phyloP scores from a whole-genome alignment of 2,888 invertebrate genomes.

The Mimumesa dahlbomi region DNA sequence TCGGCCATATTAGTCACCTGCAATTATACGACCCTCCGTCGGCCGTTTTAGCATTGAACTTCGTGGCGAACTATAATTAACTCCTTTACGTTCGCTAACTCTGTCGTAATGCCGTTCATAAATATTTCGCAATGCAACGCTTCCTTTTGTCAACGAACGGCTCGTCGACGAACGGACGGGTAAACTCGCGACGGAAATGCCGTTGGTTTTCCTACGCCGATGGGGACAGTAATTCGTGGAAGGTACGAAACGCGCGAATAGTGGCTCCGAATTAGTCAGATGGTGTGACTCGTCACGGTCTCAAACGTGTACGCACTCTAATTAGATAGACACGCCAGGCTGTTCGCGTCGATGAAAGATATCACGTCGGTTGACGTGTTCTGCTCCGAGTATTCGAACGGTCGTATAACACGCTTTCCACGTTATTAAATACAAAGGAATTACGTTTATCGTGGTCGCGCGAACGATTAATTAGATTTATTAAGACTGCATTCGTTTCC shows the following conservation, averaged over 20 bases:
- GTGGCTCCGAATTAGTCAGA: constrained; percentile 42
- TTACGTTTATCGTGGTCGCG: constrained; percentile 3
- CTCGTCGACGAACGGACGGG: too few species aligned
- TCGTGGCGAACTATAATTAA: background rate
- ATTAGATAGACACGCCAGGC: constrained; percentile 46
- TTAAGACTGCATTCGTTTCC: constrained; percentile 1
- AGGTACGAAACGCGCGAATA: constrained; percentile 22
- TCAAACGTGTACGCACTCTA: constrained; percentile 42
- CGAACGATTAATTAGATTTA: constrained; percentile 14
- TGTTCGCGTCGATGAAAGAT: constrained; percentile 42
- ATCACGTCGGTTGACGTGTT: constrained; percentile 38
- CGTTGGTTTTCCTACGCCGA: background rate
- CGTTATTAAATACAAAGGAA: constrained; percentile 3
- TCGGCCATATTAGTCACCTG: background rate
- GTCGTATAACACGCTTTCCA: background rate
- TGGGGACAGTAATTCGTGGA: background rate
- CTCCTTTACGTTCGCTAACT: background rate
- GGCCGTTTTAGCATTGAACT: constrained; percentile 1
- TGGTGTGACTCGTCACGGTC: constrained; percentile 41
- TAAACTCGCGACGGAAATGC: background rate
- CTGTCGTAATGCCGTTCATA: too few species aligned
- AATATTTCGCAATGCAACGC: too few species aligned
- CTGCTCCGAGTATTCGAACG: constrained; percentile 25
- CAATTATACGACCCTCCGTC: background rate
- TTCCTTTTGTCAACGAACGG: too few species aligned